Evolutionary conservation across 2,113 vertebrate species (phyloP), one percentile per base, ranked within the genome.

Genomic region (Amia ocellicauda): DNA sequence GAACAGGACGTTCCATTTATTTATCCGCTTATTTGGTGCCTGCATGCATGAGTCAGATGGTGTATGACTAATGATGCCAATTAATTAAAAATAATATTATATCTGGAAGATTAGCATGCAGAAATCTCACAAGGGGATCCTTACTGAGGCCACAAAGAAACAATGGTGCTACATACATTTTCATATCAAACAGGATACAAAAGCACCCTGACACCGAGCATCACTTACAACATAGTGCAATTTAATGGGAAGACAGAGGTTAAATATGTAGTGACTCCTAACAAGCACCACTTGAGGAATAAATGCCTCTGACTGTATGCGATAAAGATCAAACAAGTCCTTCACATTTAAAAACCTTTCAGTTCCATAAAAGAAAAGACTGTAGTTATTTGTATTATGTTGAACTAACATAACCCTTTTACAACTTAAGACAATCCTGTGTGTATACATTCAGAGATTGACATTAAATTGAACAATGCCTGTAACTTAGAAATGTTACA

Each of bases 21-120:
- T 69, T 69, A 73, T 74, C 70, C 77, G 66, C 59, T 63, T 78
- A 77, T 85, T 82, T 54, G 77, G 75, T 75, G 78, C 69, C 75
- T 77, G 49, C 71, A 57, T 60, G 62, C 71, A 73, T 77, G 64
- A 65, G 36, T 55, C 72, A 67, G 80, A 73, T 77, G 28, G 74
- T 42, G 66, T 75, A 82, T 77, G 70, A 56, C 82, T 86, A 86
- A 89, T 84, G 85, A 87, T 70, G 78, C 79, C 84, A 81, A 80
- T 86, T 89, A 88, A 85, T 81, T 77, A 71, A 78, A 84, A 86
- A 82, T 80, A 83, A 75, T 74, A 70, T 66, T 67, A 72, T 73
- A 75, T 80, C 70, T 74, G 61, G 63, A 70, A 80, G 79, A 87
- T 83, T 80, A 82, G 78, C 77, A 83, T 81, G 82, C 73, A 57